Conservation (phyloP, 2,797 vertebrate genomes). For the Oreochromis grahami region DNA sequence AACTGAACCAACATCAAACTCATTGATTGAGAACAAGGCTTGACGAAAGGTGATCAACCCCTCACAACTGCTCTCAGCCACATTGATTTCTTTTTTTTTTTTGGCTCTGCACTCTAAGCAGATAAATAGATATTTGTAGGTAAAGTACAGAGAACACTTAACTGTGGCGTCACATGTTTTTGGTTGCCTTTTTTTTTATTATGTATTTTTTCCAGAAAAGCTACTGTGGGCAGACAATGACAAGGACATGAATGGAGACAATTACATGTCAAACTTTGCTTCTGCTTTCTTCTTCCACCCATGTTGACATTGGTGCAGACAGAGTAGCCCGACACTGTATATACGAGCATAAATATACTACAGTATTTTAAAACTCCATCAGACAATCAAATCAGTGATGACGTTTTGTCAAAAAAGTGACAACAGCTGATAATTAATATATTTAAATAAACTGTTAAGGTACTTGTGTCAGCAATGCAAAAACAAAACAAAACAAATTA, state of each 20-base stretch:
- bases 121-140: conserved; percentile 59
- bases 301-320: background rate
- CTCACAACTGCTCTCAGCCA: conserved; percentile 63
- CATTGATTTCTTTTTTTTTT: conserved; percentile 61
- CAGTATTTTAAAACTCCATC: background rate
- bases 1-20: conserved; percentile 77
- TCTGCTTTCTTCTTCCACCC: background rate
- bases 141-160: conserved; percentile 48
- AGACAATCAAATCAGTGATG: background rate
- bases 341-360: background rate
- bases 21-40: conserved; percentile 75
- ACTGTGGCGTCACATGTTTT: background rate
- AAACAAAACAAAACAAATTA: too few species aligned
- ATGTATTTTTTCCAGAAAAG: background rate
- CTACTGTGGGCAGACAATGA: background rate
- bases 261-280: background rate
- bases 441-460: background rate
- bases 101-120: conserved; percentile 50
- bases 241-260: background rate
- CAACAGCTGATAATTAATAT: background rate
- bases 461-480: background rate
- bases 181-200: background rate
- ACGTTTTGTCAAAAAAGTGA: background rate
- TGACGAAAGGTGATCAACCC: conserved; percentile 76
- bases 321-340: background rate